phyloP scores from a whole-genome alignment of 2,797 vertebrate species.

The Myotis planiceps region DNA sequence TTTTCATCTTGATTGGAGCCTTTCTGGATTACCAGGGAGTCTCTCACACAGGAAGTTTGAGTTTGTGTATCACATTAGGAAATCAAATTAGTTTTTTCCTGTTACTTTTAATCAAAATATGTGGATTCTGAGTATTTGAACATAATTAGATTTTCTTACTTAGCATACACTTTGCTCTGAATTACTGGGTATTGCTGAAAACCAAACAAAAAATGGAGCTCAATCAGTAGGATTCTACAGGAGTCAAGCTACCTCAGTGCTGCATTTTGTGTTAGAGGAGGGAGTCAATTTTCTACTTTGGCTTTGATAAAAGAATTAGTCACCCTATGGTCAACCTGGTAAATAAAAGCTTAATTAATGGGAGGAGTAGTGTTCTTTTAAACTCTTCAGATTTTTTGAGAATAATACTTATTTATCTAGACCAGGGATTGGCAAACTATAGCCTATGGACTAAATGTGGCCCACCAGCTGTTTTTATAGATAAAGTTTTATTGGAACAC shows the following conservation, averaged over 20 bases:
- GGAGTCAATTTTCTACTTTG: background rate
- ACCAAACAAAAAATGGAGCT: background rate
- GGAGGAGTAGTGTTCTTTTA: background rate
- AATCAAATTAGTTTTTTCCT: constrained; percentile 67
- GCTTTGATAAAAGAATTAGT: constrained; percentile 8
- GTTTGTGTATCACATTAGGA: constrained; percentile 62
- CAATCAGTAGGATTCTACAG: background rate
- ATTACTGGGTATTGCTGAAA: background rate
- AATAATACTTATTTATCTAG: background rate
- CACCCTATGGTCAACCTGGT: rapidly evolving
- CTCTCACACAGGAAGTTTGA: constrained; percentile 33
- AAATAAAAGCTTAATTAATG: background rate
- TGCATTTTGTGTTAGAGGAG: background rate
- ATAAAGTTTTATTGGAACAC: background rate
- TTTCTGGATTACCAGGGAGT: constrained; percentile 39
- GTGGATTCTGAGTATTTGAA: constrained; percentile 67
- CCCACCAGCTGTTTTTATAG: background rate
- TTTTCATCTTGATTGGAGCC: constrained; percentile 40
- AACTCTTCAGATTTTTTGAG: constrained; percentile 33
- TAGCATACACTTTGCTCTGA: constrained; percentile 28
- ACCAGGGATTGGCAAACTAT: background rate
- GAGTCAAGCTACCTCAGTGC: background rate
- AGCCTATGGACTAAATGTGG: background rate
- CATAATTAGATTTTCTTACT: constrained; percentile 69
- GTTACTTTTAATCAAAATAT: constrained; percentile 71